Percentiles rank a stretch among this genome's conserved stretches.
Conservation (phyloP, 2,113 vertebrate genomes). For the Lasiurus borealis region DNA sequence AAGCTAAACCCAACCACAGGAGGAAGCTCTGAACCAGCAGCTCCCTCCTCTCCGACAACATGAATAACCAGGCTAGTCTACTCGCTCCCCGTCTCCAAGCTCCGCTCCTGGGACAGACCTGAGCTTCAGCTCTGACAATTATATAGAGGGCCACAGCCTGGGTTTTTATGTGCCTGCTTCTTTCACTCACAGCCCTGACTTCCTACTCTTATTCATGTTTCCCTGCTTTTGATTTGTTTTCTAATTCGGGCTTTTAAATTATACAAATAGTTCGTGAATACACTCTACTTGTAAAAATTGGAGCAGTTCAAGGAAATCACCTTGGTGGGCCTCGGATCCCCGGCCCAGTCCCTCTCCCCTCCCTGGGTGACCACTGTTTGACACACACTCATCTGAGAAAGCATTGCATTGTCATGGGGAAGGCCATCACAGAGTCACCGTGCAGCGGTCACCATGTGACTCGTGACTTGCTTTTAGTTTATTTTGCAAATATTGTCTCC, state of each 20-base stretch:
- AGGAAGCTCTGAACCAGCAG: neutral
- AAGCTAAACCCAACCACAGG: neutral
- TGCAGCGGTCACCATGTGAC: fast-evolving
- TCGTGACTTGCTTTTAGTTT: neutral
- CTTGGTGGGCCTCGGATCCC: neutral
- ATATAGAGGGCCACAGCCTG: neutral
- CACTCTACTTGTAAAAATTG: neutral
- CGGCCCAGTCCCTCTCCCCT: no score
- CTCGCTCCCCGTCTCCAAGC: neutral
- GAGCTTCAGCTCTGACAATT: neutral
- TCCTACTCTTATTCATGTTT: neutral
- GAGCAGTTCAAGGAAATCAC: neutral
- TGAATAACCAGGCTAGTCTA: neutral
- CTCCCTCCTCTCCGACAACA: neutral
- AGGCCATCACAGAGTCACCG: fast-evolving
- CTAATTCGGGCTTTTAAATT: neutral
- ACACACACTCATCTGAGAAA: neutral
- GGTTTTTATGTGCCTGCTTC: neutral
- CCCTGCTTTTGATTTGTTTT: neutral
- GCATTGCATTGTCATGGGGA: fast-evolving
- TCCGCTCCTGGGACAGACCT: neutral
- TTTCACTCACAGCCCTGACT: neutral
- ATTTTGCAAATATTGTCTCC: neutral
- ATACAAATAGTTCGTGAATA: neutral
- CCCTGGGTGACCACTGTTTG: neutral